Conservation (phyloP, 2,797 vertebrate species). For the Odontamblyopus lacepedii region DNA sequence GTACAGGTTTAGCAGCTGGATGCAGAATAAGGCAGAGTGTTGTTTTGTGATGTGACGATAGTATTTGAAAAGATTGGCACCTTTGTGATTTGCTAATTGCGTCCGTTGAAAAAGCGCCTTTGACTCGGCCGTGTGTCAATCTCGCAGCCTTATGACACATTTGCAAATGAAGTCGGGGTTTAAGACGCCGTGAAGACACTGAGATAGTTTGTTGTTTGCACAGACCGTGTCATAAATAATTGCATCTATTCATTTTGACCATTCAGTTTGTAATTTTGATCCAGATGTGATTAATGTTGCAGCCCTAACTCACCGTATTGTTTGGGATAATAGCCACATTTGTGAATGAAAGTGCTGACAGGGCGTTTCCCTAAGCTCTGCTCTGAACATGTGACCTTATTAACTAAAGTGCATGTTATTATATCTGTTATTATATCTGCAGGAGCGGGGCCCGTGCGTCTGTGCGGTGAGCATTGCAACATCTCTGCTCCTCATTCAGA, state of each 20-base stretch:
- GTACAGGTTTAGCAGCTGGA: too few relatives aligned
- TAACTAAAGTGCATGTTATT: constrained; percentile 2
- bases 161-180: not conserved
- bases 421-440: constrained; percentile 2
- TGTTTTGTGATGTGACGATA: too few relatives aligned
- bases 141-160: too few relatives aligned
- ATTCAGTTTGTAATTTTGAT: not conserved
- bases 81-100: too few relatives aligned
- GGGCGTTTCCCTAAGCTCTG: not conserved
- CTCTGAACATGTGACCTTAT: constrained; percentile 1
- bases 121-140: too few relatives aligned
- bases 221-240: not conserved
- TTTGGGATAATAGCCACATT: not conserved
- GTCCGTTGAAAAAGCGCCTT: too few relatives aligned
- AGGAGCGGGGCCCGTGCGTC: not conserved
- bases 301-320: not conserved
- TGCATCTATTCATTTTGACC: not conserved
- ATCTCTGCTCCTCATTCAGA: not conserved
- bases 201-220: too few relatives aligned
- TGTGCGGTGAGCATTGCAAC: constrained; percentile 4
- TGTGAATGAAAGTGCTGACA: constrained; percentile 13
- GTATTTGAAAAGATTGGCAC: too few relatives aligned
- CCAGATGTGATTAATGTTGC: not conserved
- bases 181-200: not conserved
- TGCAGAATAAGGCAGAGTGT: too few relatives aligned